Evolutionary conservation across 2,888 invertebrate species (phyloP).

Genomic region (Drosophila subsilvestris): DNA sequence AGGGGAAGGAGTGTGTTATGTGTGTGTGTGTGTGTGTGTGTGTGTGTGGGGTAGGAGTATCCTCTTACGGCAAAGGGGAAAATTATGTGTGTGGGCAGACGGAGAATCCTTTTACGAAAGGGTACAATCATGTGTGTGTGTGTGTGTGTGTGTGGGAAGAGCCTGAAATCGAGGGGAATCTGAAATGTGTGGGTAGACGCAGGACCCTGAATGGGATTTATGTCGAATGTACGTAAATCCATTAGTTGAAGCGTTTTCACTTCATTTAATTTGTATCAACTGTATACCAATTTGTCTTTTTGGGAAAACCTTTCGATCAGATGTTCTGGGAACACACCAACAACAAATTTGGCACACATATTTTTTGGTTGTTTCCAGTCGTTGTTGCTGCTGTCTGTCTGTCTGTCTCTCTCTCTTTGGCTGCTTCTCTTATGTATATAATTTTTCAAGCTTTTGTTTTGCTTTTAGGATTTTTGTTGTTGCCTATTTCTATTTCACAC

Average conservation of each 20-base stretch:
- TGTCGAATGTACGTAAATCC: no score
- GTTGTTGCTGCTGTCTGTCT: not conserved
- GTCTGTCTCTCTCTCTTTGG: not conserved
- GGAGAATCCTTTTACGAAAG: not conserved
- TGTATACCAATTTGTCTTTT: no score
- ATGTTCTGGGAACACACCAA: no score
- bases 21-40: no score
- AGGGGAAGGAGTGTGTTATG: no score
- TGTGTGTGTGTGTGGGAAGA: no score
- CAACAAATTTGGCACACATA: not conserved
- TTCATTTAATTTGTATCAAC: no score
- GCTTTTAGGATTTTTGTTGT: slow-evolving; percentile 9
- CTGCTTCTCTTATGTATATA: not conserved
- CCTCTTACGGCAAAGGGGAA: not conserved
- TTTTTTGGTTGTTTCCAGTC: not conserved
- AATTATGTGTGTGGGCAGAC: not conserved
- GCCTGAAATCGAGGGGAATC: no score
- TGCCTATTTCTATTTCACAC: slow-evolving; percentile 11
- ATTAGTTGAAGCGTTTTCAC: no score
- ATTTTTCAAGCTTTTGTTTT: not conserved
- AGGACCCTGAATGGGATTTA: no score
- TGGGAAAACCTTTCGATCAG: no score
- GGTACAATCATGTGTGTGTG: not conserved
- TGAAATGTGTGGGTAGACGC: not conserved
- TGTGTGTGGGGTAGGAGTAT: no score